Evolutionary conservation across 2,113 vertebrate species (phyloP), one percentile per base, ranked within the genome.

Genomic region (Cricetomys ansorgei): DNA sequence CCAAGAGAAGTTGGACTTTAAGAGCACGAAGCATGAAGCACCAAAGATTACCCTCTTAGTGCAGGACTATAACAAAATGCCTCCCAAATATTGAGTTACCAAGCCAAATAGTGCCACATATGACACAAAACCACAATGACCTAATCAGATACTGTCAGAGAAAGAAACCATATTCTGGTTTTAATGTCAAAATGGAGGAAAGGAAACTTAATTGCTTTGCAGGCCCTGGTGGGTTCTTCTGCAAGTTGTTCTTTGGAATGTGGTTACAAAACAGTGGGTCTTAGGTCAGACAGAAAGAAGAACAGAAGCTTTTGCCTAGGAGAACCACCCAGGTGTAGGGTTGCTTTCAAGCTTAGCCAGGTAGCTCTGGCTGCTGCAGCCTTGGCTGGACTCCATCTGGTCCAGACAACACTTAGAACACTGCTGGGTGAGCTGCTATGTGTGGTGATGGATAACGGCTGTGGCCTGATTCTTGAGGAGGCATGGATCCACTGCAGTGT

Each of bases 111-210:
- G 16, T 69, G 31, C 50, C 37, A 79, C 21, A 55, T 37, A 29
- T 4, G 89, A 62, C 50, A 75, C 67, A 92, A 85, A 92, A 34
- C 65, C 19, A 89, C 37, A 91, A 69, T 34, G 70, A 43, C 70
- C 75, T 93, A 88, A 86, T 69, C 57, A 70, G 79, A 89, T 13
- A 76, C 83, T 37, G 67, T 45, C 48, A 55, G 69, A 80, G 89
- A 64, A 96, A 92, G 76, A 94, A 81, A 88, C 53, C 88, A 59
- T 45, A 84, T 89, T 72, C n/a, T 7, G 19, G 55, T 91, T 96
- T 94, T 93, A 92, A 89, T 75, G 69, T 64, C 34, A 67, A 91
- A 53, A 72, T 76, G 21, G 40, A 48, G 17, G 11, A 48, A 31
- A 53, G 77, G 21, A n/a, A 73, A n/a, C 16, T 27, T 31, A 57